Percentiles rank a stretch among this genome's conserved stretches.
These are phyloP conservation scores for Melanotus villosus DNA, from an alignment of 2,888 invertebrate species.

Conservation along the genomic window DNA sequence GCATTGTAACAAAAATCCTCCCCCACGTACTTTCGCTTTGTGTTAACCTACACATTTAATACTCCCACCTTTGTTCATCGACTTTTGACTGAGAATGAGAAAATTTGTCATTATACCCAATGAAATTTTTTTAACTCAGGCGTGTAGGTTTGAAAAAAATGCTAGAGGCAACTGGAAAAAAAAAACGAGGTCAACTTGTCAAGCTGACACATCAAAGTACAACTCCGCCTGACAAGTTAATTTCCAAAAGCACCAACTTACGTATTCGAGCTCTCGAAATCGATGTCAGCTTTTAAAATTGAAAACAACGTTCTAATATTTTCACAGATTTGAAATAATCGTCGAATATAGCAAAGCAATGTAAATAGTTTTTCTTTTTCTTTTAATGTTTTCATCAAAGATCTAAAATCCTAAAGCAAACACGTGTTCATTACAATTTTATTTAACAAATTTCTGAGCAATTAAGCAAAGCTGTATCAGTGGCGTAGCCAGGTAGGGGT, in stretches of 20 bases:
- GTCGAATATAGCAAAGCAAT: background rate
- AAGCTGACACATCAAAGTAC: slow-evolving; percentile 12
- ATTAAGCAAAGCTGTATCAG: no score
- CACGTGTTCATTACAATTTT: no score
- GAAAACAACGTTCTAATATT: slow-evolving; percentile 1
- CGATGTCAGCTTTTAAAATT: slow-evolving; percentile 15
- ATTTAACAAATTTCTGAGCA: no score
- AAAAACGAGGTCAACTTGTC: slow-evolving; percentile 17
- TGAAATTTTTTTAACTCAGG: background rate
- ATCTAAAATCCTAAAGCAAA: no score
- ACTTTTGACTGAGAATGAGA: background rate
- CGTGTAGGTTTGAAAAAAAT: background rate
- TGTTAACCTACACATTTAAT: background rate
- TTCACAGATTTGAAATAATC: background rate
- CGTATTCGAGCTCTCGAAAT: background rate
- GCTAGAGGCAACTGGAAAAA: slow-evolving; percentile 2
- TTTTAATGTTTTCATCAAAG: no score
- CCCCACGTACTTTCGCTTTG: no score
- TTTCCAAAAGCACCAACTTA: slow-evolving; percentile 16
- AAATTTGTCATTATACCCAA: background rate
- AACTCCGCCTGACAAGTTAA: slow-evolving; percentile 17
- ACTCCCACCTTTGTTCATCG: background rate
- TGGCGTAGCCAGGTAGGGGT: no score
- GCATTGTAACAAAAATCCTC: no score
- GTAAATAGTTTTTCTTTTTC: background rate